Conservation (phyloP, 2,113 vertebrate species). For the Boulengeromyrus knoepffleri region DNA sequence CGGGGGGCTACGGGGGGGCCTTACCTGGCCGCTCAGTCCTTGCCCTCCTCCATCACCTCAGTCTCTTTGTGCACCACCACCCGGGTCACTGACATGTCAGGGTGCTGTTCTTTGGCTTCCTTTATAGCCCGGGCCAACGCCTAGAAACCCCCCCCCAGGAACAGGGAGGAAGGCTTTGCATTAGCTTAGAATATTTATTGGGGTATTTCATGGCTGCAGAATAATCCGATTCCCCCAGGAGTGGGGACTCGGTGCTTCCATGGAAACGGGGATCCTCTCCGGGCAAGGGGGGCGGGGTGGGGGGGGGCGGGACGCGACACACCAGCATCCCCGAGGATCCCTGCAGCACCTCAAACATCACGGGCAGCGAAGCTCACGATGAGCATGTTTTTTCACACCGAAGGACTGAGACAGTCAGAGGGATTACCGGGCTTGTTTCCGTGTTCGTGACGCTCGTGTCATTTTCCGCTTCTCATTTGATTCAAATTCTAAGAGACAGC, state of each 20-base stretch:
- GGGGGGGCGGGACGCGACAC: neutral
- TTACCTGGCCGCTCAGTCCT: slow-evolving; percentile 53
- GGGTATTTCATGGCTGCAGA: slow-evolving; percentile 10
- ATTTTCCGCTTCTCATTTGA: neutral
- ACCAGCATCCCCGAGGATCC: neutral
- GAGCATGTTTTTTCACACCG: neutral
- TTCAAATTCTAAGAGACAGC: neutral
- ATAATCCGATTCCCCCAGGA: neutral
- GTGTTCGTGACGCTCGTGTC: neutral
- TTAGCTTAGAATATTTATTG: neutral
- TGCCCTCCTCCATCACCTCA: slow-evolving; percentile 82
- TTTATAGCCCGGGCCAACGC: slow-evolving; percentile 97
- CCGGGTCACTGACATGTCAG: slow-evolving; percentile 98
- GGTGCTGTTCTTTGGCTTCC: slow-evolving; percentile 98
- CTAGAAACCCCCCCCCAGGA: slow-evolving; percentile 56
- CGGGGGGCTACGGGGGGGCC: neutral
- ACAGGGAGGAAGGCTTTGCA: slow-evolving; percentile 23
- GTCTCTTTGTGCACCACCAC: slow-evolving; percentile 99
- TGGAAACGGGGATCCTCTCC: neutral
- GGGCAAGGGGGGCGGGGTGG: neutral
- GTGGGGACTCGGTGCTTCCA: neutral
- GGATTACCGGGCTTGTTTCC: neutral
- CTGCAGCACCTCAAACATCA: neutral
- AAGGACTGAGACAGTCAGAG: neutral
- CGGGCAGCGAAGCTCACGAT: neutral